Percentiles rank a stretch among this genome's conserved stretches.
Evolutionary conservation across 2,888 invertebrate species (phyloP).

Genomic region (Pandemis heparana): DNA sequence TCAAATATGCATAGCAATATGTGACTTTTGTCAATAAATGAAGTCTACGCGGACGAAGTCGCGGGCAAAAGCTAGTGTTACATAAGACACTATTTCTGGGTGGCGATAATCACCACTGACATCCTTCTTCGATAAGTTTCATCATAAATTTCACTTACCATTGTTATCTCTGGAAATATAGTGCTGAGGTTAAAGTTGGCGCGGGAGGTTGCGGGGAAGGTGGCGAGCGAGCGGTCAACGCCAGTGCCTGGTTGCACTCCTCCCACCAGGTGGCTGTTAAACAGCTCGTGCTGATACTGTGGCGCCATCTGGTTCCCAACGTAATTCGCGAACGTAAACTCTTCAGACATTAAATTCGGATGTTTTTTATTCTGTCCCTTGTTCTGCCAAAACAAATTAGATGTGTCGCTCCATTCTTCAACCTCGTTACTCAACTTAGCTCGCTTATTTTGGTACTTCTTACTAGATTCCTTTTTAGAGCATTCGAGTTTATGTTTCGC

Average conservation of each 20-base stretch:
- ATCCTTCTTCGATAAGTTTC: too few species aligned
- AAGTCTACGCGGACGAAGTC: too few species aligned
- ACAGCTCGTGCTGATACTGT: constrained; percentile 78
- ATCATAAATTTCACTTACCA: constrained; percentile 64
- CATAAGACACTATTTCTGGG: too few species aligned
- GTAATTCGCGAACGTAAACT: constrained; percentile 75
- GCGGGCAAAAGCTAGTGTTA: too few species aligned
- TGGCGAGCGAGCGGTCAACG: constrained; percentile 68
- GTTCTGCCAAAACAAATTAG: constrained; percentile 76
- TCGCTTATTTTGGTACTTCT: constrained; percentile 78
- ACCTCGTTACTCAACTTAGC: constrained; percentile 68
- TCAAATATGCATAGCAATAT: too few species aligned
- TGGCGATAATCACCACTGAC: too few species aligned
- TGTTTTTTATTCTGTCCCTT: constrained; percentile 70
- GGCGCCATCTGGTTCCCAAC: constrained; percentile 75
- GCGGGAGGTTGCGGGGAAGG: constrained; percentile 74
- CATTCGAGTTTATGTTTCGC: constrained; percentile 80
- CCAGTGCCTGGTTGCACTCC: constrained; percentile 72
- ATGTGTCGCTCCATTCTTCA: constrained; percentile 76
- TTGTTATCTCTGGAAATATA: constrained; percentile 93
- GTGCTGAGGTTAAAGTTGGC: constrained; percentile 94
- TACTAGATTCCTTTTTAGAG: constrained; percentile 77
- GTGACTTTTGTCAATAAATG: too few species aligned
- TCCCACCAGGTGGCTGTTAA: constrained; percentile 75
- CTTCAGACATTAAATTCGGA: constrained; percentile 71